phyloP scores from a whole-genome alignment of 2,113 vertebrate genomes.

The Fulica atra region DNA sequence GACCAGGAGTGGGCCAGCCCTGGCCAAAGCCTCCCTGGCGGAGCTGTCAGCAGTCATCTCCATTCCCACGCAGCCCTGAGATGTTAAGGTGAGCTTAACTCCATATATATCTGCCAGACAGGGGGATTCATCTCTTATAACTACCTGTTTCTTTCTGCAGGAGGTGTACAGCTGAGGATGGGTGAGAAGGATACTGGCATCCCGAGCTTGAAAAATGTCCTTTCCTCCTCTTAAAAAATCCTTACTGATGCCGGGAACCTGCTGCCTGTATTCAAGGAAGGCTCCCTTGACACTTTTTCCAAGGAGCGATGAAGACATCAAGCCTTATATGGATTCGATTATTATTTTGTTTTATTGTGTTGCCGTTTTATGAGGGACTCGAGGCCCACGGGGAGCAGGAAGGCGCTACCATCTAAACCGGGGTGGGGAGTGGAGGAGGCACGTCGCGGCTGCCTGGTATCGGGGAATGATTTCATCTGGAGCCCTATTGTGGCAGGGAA shows the following conservation, averaged over 20 bases:
- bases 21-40: accelerated
- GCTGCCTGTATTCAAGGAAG: neutral
- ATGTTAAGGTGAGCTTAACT: neutral
- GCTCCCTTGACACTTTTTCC: neutral
- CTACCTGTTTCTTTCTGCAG: neutral
- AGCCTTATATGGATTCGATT: conserved; percentile 4
- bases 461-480: neutral
- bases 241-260: neutral
- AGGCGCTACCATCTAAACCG: neutral
- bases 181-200: neutral
- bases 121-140: neutral
- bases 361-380: neutral
- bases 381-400: neutral
- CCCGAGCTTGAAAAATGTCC: neutral
- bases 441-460: neutral
- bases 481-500: neutral
- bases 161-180: neutral
- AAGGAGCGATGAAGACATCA: neutral
- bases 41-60: neutral
- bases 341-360: conserved; percentile 44
- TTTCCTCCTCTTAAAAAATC: neutral
- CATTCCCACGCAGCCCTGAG: neutral
- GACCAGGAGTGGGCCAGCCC: neutral
- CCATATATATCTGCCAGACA: neutral
- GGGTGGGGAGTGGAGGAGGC: neutral